Evolutionary conservation across 1,140 invertebrate species (phyloP).

Genomic region (Proales similis): DNA sequence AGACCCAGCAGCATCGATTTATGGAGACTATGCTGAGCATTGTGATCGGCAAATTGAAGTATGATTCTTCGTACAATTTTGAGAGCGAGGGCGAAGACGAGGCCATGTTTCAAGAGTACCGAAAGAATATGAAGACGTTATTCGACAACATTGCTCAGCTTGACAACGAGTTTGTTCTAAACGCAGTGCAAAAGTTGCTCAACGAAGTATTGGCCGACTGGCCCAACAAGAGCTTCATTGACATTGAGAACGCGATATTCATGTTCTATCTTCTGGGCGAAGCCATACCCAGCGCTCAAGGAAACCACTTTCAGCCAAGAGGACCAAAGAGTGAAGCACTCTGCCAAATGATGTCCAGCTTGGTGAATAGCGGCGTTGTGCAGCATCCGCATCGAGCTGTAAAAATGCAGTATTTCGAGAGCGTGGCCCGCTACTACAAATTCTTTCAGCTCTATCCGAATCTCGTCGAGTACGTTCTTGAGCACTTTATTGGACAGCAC

Average conservation of each 20-base stretch:
- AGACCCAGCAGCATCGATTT: conserved; percentile 44
- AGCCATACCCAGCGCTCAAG: conserved; percentile 47
- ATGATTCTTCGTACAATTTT: conserved; percentile 58
- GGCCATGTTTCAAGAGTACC: conserved; percentile 57
- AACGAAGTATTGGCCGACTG: conserved; percentile 53
- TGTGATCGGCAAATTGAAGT: conserved; percentile 58
- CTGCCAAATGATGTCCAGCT: conserved; percentile 7
- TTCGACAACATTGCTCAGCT: conserved; percentile 58
- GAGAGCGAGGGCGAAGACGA: conserved; percentile 56
- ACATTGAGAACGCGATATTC: conserved; percentile 57
- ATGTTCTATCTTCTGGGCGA: conserved; percentile 58
- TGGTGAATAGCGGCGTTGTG: conserved; percentile 3
- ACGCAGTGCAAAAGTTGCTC: conserved; percentile 53
- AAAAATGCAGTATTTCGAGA: conserved; percentile 23
- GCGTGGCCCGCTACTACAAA: conserved; percentile 3
- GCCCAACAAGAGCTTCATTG: conserved; percentile 52
- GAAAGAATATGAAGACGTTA: conserved; percentile 58
- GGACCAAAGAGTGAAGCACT: conserved; percentile 16
- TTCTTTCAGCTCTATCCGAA: conserved; percentile 38
- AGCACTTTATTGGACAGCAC: conserved; percentile 57
- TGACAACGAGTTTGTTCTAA: conserved; percentile 55
- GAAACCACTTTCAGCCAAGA: conserved; percentile 26
- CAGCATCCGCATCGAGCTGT: conserved; percentile 22
- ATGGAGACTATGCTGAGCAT: conserved; percentile 53
- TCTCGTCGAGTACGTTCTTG: conserved; percentile 6